Evolutionary conservation across 2,888 invertebrate species (phyloP).

Genomic region (Lacanobia wlatinum): DNA sequence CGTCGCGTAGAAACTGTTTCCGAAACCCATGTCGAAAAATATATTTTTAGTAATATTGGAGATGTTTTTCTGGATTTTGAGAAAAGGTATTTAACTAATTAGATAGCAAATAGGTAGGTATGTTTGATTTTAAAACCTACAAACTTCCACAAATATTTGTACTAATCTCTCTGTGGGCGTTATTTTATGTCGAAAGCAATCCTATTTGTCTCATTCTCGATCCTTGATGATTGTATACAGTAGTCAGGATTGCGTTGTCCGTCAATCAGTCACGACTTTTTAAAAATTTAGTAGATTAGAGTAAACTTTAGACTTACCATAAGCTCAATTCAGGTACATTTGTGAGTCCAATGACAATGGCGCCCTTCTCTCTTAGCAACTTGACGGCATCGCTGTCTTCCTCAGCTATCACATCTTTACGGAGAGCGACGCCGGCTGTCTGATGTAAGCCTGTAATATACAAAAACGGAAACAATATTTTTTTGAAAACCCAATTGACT

Average conservation of each 20-base stretch:
- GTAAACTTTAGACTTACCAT: conserved; percentile 92
- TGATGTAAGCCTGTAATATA: conserved; percentile 92
- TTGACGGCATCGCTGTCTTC: conserved; percentile 94
- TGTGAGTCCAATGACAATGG: conserved; percentile 96
- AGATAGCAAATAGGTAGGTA: too few species aligned
- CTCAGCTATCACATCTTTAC: conserved; percentile 92
- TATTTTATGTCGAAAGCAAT: too few species aligned
- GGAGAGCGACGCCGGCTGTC: conserved; percentile 94
- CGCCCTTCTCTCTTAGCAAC: conserved; percentile 95
- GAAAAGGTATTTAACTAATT: too few species aligned
- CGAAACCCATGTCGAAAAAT: background rate
- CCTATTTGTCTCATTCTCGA: background rate
- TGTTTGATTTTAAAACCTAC: too few species aligned
- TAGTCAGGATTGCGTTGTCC: background rate
- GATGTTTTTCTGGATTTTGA: background rate
- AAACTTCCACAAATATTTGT: too few species aligned
- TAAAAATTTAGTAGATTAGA: background rate
- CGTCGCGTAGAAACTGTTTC: background rate
- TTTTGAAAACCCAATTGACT: background rate
- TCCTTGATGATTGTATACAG: background rate
- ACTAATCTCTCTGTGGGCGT: too few species aligned
- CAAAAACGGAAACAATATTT: conserved; percentile 1
- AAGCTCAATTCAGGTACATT: conserved; percentile 98
- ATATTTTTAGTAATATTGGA: too few species aligned
- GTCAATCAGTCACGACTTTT: background rate